A percentile compares a stretch with the other conserved stretches of the same genome.
These are phyloP conservation scores for Conger conger DNA, from an alignment of 2,113 vertebrate genomes.

Conservation along the genomic window DNA sequence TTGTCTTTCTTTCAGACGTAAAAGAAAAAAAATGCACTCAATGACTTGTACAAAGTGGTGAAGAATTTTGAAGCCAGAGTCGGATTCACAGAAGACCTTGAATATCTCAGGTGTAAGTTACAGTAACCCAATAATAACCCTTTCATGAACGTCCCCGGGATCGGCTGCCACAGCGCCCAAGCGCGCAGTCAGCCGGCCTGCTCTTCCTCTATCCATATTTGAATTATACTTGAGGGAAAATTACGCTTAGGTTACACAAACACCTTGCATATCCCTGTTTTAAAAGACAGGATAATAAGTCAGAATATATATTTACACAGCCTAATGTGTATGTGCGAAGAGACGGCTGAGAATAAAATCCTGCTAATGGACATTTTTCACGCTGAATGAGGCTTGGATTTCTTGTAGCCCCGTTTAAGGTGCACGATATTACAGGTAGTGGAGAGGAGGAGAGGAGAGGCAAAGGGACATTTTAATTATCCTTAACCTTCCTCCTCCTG, in stretches of 20 bases:
- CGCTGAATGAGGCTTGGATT: neutral
- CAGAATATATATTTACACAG: slow-evolving; percentile 70
- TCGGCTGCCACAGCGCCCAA: neutral
- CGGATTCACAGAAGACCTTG: slow-evolving; percentile 78
- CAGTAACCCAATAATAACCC: slow-evolving; percentile 56
- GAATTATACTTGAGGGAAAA: slow-evolving; percentile 58
- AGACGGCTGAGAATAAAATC: slow-evolving; percentile 53
- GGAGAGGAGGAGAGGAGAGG: neutral
- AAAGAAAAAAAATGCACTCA: slow-evolving; percentile 71
- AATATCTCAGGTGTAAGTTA: slow-evolving; percentile 81
- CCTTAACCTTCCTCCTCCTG: neutral
- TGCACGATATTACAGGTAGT: neutral
- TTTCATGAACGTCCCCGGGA: slow-evolving; percentile 38
- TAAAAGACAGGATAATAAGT: slow-evolving; percentile 76
- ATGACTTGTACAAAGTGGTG: slow-evolving; percentile 82
- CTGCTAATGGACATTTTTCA: slow-evolving; percentile 17
- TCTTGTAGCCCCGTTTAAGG: neutral
- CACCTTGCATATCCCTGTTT: slow-evolving; percentile 57
- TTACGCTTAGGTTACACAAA: slow-evolving; percentile 60
- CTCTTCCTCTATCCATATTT: slow-evolving; percentile 53
- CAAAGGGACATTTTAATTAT: neutral
- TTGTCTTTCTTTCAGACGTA: slow-evolving; percentile 78
- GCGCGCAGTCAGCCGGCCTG: slow-evolving; percentile 13
- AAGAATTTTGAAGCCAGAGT: slow-evolving; percentile 89
- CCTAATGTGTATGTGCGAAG: slow-evolving; percentile 67